Base-by-base conservation (phyloP, 2,113 vertebrate genomes). In the Psittacula cyanocephala region DNA sequence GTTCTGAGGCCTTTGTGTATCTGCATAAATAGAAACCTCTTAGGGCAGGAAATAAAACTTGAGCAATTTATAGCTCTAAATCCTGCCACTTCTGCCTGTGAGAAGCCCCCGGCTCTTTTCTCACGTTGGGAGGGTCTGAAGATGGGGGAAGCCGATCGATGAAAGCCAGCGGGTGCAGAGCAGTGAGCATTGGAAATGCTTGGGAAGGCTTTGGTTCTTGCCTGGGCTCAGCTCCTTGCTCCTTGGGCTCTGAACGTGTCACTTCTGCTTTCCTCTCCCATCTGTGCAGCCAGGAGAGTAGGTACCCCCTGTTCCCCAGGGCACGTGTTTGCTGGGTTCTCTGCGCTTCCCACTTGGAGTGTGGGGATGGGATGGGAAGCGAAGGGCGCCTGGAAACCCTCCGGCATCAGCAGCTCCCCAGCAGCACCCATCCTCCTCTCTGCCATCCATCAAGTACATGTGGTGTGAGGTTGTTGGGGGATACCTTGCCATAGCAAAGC, bases 1-100 rank as follows among this genome's bases (percentile, higher is more conserved):
- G 92, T 96, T 94, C 95, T 92, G 94, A 97, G 95, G 91, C 89
- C 91, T 97, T 91, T 95, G 92, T 96, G 95, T 93, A 41, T 82
- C 91, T 24, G 91, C 94, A 92, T 95, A 97, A 95, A 96, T 94
- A 95, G 92, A 96, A 96, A 96, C 87, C 94, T 96, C 95, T 95
- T 92, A 95, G 91, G 87, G 94, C 92, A 94, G 88, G 91, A 97
- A 97, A 96, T 95, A 95, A 95, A 96, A 93, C 90, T 95, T 60
- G 75, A 82, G 89, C 90, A 94, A 94, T 95, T 97, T 95, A 95
- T 96, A 86, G 92, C 91, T 88, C 88, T 71, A 86, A 93, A 97
- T 96, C 86, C 95, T 93, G 94, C 90, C 95, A 84, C 96, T 88
- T 94, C 86, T 95, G 95, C 83, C 88, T 90, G 91, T 95, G 92